Percentiles rank a stretch among this genome's conserved stretches.
These are phyloP conservation scores for Tholera decimalis DNA, from an alignment of 2,888 invertebrate genomes.

Conservation along the genomic window DNA sequence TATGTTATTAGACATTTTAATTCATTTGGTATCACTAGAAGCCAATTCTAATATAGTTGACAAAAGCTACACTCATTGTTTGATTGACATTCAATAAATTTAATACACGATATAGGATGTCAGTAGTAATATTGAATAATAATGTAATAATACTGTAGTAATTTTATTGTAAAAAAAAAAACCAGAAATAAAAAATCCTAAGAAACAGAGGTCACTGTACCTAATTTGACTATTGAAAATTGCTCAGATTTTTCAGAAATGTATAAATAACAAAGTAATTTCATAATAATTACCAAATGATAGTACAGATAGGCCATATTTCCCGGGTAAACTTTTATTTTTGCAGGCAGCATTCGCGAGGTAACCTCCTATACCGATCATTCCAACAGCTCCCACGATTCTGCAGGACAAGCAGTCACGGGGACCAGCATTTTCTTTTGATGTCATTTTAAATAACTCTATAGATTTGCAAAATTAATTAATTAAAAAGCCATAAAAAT, in stretches of 20 bases:
- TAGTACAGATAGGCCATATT: slow-evolving; percentile 83
- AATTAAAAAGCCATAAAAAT: background rate
- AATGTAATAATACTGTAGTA: too few relatives aligned
- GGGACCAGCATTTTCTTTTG: slow-evolving; percentile 80
- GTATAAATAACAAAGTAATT: background rate
- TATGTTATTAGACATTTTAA: too few relatives aligned
- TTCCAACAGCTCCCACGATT: slow-evolving; percentile 91
- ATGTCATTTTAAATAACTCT: slow-evolving; percentile 67
- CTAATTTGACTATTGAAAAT: too few relatives aligned
- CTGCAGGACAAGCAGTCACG: slow-evolving; percentile 92
- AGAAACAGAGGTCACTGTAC: too few relatives aligned
- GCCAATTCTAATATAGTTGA: too few relatives aligned
- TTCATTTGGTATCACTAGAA: too few relatives aligned
- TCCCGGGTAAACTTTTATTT: slow-evolving; percentile 87
- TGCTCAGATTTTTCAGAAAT: background rate
- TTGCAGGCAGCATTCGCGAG: slow-evolving; percentile 90
- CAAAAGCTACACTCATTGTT: too few relatives aligned
- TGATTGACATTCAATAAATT: too few relatives aligned
- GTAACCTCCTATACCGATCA: slow-evolving; percentile 92
- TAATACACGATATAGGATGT: too few relatives aligned
- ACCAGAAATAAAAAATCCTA: too few relatives aligned
- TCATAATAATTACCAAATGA: slow-evolving; percentile 83
- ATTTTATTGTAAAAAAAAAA: too few relatives aligned
- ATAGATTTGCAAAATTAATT: background rate
- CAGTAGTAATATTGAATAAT: too few relatives aligned